These are phyloP conservation scores for Pseudorhombus dupliciocellatus DNA, from an alignment of 2,113 vertebrate genomes.

Conservation along the genomic window DNA sequence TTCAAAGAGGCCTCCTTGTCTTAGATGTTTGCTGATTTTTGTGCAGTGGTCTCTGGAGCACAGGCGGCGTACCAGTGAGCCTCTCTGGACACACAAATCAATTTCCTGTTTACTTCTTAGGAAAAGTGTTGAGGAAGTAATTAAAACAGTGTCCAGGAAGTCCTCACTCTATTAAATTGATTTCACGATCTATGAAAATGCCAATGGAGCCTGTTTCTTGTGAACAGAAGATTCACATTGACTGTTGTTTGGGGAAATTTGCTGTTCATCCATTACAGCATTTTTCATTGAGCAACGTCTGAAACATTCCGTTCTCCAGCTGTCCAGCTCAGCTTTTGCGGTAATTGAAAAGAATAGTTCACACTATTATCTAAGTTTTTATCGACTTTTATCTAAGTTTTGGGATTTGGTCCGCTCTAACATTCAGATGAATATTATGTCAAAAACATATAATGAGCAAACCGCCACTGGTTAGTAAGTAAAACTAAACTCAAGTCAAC, in stretches of 20 bases:
- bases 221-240: conserved; percentile 33
- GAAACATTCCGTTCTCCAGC: not conserved
- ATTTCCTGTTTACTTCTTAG: conserved; percentile 55
- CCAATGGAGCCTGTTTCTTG: conserved; percentile 55
- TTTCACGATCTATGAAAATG: conserved; percentile 58
- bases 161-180: conserved; percentile 67
- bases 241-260: conserved; percentile 25
- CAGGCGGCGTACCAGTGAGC: conserved; percentile 24
- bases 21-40: not conserved
- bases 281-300: not conserved
- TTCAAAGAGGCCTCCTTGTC: not conserved
- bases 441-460: no score
- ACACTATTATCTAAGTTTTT: no score
- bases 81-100: conserved; percentile 58
- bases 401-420: no score
- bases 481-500: no score
- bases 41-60: conserved; percentile 22
- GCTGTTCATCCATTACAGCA: not conserved
- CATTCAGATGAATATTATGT: no score
- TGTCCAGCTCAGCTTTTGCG: no score
- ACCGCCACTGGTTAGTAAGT: no score
- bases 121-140: conserved; percentile 60
- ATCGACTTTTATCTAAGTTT: no score
- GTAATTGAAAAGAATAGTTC: no score
- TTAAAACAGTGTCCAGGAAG: conserved; percentile 69